A percentile compares a stretch with the other conserved stretches of the same genome.
Conservation (phyloP, 2,113 vertebrate species). For the Clarias gariepinus region DNA sequence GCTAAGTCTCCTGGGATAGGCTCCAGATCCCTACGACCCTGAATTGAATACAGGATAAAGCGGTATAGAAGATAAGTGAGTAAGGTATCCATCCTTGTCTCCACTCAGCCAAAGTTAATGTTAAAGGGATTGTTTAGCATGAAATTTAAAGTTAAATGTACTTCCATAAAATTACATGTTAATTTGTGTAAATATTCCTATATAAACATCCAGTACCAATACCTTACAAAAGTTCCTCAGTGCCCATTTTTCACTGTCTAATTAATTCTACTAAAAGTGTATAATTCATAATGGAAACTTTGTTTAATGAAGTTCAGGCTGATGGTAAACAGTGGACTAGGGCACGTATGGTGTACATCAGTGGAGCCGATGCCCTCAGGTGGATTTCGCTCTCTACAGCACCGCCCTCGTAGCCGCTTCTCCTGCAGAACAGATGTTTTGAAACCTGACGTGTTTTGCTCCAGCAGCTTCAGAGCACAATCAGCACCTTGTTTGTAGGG, state of each 20-base stretch:
- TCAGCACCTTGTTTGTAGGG: conserved; percentile 2
- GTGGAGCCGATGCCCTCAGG: neutral
- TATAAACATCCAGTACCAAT: neutral
- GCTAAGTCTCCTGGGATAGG: too few relatives aligned
- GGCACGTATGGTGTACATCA: neutral
- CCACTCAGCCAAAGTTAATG: neutral
- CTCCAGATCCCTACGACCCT: too few relatives aligned
- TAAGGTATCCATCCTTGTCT: neutral
- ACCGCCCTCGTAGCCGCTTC: neutral
- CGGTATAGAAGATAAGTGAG: too few relatives aligned
- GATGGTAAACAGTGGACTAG: neutral
- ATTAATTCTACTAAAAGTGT: neutral
- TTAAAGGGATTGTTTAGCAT: neutral
- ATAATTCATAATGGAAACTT: neutral
- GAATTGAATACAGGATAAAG: too few relatives aligned
- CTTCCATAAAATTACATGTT: neutral
- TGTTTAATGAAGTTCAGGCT: neutral
- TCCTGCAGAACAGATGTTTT: conserved; percentile 42
- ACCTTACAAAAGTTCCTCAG: neutral
- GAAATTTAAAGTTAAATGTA: neutral
- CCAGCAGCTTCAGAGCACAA: conserved; percentile 11
- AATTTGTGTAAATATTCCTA: neutral
- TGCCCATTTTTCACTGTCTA: neutral
- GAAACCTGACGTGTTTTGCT: conserved; percentile 22
- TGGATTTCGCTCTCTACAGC: neutral